These are phyloP conservation scores for Elephantulus edwardii DNA, from an alignment of 2,113 vertebrate genomes.

Conservation along the genomic window DNA sequence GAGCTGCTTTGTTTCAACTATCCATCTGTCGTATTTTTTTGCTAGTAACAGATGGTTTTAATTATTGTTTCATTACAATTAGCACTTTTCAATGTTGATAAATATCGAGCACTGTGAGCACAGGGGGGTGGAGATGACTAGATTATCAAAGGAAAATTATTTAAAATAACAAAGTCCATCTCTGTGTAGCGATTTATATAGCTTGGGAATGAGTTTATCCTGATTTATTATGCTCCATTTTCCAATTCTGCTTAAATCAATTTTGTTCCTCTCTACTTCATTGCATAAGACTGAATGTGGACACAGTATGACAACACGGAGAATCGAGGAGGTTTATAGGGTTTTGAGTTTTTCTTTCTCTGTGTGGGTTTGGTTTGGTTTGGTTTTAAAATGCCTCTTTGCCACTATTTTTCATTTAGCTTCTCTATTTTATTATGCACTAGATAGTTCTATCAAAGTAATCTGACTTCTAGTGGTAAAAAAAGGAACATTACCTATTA, in stretches of 20 bases:
- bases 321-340: no score
- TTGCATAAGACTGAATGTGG: background rate
- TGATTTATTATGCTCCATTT: background rate
- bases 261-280: background rate
- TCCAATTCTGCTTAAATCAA: constrained; percentile 3
- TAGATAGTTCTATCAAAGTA: background rate
- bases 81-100: constrained; percentile 37
- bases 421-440: background rate
- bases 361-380: background rate
- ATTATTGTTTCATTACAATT: constrained; percentile 56
- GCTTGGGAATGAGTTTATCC: background rate
- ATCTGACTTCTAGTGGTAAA: background rate
- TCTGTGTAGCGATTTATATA: background rate
- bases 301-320: background rate
- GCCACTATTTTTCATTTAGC: background rate
- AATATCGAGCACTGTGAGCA: constrained; percentile 24
- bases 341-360: background rate
- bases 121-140: background rate
- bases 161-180: background rate
- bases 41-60: constrained; percentile 53
- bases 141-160: background rate
- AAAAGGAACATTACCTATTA: background rate
- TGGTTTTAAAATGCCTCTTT: no score
- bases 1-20: background rate
- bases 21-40: constrained; percentile 36